Percentiles rank a stretch among this genome's conserved stretches.
Evolutionary conservation across 2,888 invertebrate species (phyloP).

Genomic region (Xanthorhoe designata): DNA sequence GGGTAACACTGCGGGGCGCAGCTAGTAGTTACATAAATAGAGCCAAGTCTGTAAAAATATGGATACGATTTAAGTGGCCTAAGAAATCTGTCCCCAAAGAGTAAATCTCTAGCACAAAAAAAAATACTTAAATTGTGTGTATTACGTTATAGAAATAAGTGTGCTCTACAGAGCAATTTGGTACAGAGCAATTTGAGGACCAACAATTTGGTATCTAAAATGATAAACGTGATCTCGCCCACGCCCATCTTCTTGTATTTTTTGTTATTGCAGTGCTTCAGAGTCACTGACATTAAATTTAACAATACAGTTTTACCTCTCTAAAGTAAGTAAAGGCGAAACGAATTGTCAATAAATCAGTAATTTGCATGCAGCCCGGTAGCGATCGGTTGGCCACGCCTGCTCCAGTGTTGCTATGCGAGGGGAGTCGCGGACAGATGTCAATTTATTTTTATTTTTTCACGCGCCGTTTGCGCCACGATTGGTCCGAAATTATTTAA

Average conservation of each 20-base stretch:
- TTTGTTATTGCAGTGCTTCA: neutral
- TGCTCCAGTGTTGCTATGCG: conserved; percentile 27
- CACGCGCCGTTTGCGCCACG: conserved; percentile 38
- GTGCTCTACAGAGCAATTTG: too few relatives aligned
- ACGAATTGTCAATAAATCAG: neutral
- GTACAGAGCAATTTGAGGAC: too few relatives aligned
- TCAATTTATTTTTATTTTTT: conserved; percentile 43
- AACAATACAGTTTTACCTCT: neutral
- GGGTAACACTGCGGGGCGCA: too few relatives aligned
- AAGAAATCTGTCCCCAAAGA: too few relatives aligned
- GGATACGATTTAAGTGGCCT: too few relatives aligned
- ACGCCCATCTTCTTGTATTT: neutral
- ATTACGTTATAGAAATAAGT: too few relatives aligned
- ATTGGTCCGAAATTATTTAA: conserved; percentile 32
- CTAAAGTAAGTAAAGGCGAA: neutral
- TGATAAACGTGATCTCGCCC: too few relatives aligned
- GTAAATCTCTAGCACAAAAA: too few relatives aligned
- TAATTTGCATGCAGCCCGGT: conserved; percentile 8
- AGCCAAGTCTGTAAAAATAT: too few relatives aligned
- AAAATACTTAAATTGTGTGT: too few relatives aligned
- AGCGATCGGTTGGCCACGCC: conserved; percentile 3
- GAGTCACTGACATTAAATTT: neutral
- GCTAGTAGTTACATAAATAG: too few relatives aligned
- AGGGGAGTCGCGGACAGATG: conserved; percentile 43
- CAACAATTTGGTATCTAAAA: too few relatives aligned